Conservation (phyloP, 1,140 invertebrate species). For the Xylocopa sonorina region DNA sequence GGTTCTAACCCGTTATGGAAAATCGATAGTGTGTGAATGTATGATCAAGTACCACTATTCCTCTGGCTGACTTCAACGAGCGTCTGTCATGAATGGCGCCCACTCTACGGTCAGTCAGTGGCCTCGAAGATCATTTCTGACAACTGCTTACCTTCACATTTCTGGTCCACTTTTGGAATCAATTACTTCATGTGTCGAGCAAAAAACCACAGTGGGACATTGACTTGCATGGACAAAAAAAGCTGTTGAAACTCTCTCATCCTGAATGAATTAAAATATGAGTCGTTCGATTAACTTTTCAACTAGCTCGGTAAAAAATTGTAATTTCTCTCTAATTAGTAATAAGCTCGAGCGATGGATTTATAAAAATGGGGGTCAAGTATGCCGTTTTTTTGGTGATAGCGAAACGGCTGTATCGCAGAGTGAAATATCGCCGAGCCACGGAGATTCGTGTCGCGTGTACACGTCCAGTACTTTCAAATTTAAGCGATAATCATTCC, state of each 20-base stretch:
- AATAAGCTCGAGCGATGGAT: not conserved
- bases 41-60: too few relatives aligned
- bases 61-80: too few relatives aligned
- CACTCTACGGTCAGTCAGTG: too few relatives aligned
- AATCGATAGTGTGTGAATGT: too few relatives aligned
- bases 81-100: too few relatives aligned
- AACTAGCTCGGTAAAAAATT: not conserved
- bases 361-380: not conserved
- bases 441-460: not conserved
- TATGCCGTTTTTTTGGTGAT: not conserved
- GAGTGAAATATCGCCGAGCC: not conserved
- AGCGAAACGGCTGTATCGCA: not conserved
- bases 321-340: not conserved
- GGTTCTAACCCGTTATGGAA: too few relatives aligned
- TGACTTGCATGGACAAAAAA: not conserved
- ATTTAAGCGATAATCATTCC: constrained; percentile 27
- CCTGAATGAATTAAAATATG: not conserved
- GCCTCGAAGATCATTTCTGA: too few relatives aligned
- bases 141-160: too few relatives aligned
- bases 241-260: not conserved
- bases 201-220: constrained; percentile 6
- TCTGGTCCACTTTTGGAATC: too few relatives aligned
- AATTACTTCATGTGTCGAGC: too few relatives aligned
- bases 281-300: not conserved
- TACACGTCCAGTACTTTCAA: not conserved